A percentile compares a stretch with the other conserved stretches of the same genome.
Conservation (phyloP, 2,888 invertebrate genomes). For the Tetanocera ferruginea region DNA sequence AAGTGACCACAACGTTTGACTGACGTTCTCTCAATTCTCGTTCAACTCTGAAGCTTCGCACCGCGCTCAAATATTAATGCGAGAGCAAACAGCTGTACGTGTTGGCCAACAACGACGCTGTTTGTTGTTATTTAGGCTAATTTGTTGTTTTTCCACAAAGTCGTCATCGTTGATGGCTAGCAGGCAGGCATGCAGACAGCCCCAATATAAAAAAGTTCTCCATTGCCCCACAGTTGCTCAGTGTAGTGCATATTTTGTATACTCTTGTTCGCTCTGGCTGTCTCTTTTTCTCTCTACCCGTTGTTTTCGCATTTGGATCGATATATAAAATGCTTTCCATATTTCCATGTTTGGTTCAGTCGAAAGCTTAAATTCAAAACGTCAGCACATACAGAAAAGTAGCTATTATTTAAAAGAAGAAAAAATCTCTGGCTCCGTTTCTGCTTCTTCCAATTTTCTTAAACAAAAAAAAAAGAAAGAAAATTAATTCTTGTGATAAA, state of each 20-base stretch:
- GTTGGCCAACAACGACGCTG: background rate
- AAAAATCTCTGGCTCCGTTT: background rate
- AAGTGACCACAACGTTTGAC: background rate
- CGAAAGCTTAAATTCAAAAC: slow-evolving; percentile 61
- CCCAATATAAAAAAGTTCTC: no score
- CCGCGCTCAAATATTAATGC: background rate
- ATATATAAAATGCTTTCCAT: slow-evolving; percentile 69
- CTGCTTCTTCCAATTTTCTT: slow-evolving; percentile 20
- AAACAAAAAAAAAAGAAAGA: background rate
- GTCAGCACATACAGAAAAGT: slow-evolving; percentile 45
- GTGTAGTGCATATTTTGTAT: slow-evolving; percentile 40
- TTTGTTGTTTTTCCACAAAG: slow-evolving; percentile 7
- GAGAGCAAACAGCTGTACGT: slow-evolving; percentile 30
- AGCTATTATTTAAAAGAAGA: slow-evolving; percentile 4
- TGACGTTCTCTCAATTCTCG: background rate
- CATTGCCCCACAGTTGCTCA: slow-evolving; percentile 1
- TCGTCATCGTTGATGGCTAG: slow-evolving; percentile 14
- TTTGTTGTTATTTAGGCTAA: background rate
- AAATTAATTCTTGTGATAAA: background rate
- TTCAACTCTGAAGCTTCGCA: background rate
- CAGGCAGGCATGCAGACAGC: no score
- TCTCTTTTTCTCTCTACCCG: slow-evolving; percentile 42
- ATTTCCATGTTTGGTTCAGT: slow-evolving; percentile 67
- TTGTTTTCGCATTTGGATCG: slow-evolving; percentile 56
- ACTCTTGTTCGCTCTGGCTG: slow-evolving; percentile 48